phyloP scores from a whole-genome alignment of 1,140 invertebrate species.

The Ips nitidus region DNA sequence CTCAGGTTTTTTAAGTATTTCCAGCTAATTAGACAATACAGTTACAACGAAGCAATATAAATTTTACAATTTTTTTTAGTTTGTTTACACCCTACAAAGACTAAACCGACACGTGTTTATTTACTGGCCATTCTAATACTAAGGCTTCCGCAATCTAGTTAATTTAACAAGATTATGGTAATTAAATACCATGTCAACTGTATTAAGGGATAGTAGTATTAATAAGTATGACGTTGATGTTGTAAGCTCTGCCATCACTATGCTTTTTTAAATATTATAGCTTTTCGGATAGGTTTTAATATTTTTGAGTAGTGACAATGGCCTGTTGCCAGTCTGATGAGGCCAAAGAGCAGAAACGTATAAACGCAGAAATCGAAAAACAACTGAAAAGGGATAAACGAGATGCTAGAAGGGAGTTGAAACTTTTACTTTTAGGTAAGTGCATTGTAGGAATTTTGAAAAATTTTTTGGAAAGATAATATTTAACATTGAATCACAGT shows the following conservation, averaged over 20 bases:
- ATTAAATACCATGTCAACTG: slow-evolving; percentile 1
- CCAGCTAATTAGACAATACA: too few species aligned
- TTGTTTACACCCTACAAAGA: too few species aligned
- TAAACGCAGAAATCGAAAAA: slow-evolving; percentile 99
- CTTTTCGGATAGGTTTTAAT: too few species aligned
- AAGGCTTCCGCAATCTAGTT: slow-evolving; percentile 29
- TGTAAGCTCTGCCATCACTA: background rate
- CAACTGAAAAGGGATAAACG: slow-evolving; percentile 98
- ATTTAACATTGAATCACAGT: too few species aligned
- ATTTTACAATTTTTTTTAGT: too few species aligned
- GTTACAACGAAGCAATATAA: too few species aligned
- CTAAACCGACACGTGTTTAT: too few species aligned
- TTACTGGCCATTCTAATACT: background rate
- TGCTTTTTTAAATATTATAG: background rate
- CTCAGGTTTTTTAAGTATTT: too few species aligned
- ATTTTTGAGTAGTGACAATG: slow-evolving; percentile 47
- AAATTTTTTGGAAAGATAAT: background rate
- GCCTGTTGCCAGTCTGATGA: slow-evolving; percentile 99
- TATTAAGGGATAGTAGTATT: background rate
- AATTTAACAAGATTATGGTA: slow-evolving; percentile 22
- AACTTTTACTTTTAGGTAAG: slow-evolving; percentile 81
- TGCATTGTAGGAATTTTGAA: background rate
- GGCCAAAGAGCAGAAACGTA: slow-evolving; percentile 99
- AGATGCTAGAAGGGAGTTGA: slow-evolving; percentile 98
- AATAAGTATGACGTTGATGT: background rate